Evolutionary conservation across 2,797 vertebrate genomes (phyloP).

Genomic region (Allochrocebus solatus): DNA sequence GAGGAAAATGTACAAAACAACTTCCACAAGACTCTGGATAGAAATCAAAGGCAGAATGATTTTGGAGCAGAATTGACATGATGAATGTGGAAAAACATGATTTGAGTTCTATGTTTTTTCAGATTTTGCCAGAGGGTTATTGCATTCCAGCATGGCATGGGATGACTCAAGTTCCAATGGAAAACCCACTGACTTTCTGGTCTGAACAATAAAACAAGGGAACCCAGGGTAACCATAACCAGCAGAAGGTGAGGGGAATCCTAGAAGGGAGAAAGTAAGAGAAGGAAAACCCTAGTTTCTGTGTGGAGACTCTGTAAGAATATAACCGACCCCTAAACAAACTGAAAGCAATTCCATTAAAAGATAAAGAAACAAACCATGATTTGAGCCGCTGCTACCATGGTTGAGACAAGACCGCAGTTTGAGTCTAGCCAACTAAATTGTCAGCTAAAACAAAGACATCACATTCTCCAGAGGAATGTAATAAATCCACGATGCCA

Average conservation of each 20-base stretch:
- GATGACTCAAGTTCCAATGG: background rate
- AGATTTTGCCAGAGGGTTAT: background rate
- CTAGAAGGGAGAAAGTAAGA: background rate
- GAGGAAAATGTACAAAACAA: background rate
- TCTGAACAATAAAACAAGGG: background rate
- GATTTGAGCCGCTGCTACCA: background rate
- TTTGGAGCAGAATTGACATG: background rate
- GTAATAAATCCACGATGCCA: background rate
- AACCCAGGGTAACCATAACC: background rate
- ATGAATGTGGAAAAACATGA: background rate
- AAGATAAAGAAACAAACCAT: background rate
- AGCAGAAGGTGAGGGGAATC: background rate
- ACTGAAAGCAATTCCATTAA: background rate
- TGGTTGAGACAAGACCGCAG: background rate
- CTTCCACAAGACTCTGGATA: background rate
- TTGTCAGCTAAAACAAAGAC: background rate
- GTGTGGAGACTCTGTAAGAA: background rate
- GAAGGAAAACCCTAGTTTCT: background rate
- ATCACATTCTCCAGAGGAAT: background rate
- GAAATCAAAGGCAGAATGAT: background rate
- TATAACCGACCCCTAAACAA: background rate
- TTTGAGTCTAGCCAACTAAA: background rate
- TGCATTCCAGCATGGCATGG: rapidly evolving
- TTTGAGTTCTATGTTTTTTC: background rate
- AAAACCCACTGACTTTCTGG: background rate